phyloP scores from a whole-genome alignment of 2,797 vertebrate species.

The Phalanger gymnotis region DNA sequence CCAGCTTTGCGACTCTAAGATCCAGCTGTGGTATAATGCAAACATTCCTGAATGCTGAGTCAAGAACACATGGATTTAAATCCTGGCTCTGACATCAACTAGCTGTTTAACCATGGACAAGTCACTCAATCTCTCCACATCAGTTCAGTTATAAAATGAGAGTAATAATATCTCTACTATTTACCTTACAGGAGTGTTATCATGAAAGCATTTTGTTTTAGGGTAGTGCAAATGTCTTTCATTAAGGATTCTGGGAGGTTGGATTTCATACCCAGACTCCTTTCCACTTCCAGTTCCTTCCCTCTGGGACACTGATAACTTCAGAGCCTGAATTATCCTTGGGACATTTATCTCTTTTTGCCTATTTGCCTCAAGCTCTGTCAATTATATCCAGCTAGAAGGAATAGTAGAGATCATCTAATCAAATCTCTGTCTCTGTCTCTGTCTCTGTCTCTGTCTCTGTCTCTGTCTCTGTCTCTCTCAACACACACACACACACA shows the following conservation, averaged over 20 bases:
- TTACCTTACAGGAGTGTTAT: neutral
- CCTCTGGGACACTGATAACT: neutral
- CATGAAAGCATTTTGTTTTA: neutral
- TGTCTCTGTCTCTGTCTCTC: neutral
- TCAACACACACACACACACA: neutral
- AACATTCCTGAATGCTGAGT: neutral
- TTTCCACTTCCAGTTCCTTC: neutral
- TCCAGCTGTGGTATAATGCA: neutral
- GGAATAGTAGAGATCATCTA: neutral
- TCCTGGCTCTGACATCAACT: neutral
- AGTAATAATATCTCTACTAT: neutral
- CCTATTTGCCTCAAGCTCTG: neutral
- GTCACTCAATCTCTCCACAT: neutral
- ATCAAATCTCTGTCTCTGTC: neutral
- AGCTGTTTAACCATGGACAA: neutral
- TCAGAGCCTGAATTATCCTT: neutral
- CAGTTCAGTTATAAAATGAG: neutral
- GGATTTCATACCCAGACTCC: neutral
- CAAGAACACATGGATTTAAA: neutral
- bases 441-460: neutral
- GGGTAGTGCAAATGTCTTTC: neutral
- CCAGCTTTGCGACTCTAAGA: neutral
- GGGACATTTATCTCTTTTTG: neutral
- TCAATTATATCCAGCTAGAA: neutral
- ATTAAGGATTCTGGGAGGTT: neutral